Evolutionary conservation across 2,888 invertebrate genomes (phyloP).

Genomic region (Lasioglossum pauxillum): DNA sequence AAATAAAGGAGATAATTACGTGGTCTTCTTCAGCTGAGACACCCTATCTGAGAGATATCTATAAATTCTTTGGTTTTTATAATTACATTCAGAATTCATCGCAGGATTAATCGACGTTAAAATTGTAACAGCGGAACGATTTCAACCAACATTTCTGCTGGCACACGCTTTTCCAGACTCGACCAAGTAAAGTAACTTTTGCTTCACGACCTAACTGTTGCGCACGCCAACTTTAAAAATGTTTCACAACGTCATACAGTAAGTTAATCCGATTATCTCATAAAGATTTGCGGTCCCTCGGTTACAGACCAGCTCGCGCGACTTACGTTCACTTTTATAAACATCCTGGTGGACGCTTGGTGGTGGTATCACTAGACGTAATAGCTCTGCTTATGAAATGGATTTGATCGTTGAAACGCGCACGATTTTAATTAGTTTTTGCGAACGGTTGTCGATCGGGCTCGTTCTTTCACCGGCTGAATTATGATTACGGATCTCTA

Average conservation of each 20-base stretch:
- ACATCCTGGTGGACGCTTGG: constrained; percentile 6
- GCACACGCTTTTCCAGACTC: background rate
- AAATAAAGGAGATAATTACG: no score
- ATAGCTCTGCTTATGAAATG: background rate
- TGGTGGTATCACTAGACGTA: background rate
- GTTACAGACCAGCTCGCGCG: background rate
- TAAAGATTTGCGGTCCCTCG: constrained; percentile 22
- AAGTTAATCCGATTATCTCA: constrained; percentile 21
- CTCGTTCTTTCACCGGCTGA: background rate
- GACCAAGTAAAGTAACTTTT: background rate
- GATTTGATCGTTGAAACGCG: constrained; percentile 4
- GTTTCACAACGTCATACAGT: background rate
- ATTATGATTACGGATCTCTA: background rate
- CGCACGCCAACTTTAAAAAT: background rate
- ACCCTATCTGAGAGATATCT: no score
- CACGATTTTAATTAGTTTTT: constrained; percentile 3
- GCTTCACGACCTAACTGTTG: background rate
- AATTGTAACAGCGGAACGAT: background rate
- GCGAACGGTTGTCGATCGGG: background rate
- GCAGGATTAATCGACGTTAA: background rate
- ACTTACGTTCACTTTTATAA: constrained; percentile 14
- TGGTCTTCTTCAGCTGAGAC: no score
- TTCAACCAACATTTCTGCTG: background rate
- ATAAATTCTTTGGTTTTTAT: no score
- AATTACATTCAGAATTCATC: no score